phyloP scores from a whole-genome alignment of 2,888 invertebrate species.

The Schrankia costaestrigalis region DNA sequence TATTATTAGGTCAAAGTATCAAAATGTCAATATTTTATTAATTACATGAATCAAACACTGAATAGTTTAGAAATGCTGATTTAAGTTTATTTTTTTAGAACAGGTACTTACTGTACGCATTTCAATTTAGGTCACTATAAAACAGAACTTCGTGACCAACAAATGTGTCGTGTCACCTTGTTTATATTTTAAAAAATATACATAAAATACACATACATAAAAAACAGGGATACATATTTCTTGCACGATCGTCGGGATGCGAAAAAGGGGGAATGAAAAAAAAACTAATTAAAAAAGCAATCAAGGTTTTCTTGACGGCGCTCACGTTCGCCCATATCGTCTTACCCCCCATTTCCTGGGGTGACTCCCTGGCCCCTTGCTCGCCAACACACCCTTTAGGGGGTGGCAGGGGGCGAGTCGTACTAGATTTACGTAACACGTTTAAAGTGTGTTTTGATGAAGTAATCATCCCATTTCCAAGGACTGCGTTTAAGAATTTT shows the following conservation, averaged over 20 bases:
- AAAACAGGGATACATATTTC: slow-evolving; percentile 72
- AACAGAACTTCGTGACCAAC: too few relatives aligned
- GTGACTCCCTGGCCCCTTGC: slow-evolving; percentile 39
- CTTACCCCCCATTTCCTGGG: slow-evolving; percentile 74
- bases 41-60: too few relatives aligned
- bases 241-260: slow-evolving; percentile 70
- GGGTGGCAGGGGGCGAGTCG: slow-evolving; percentile 61
- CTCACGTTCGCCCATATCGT: slow-evolving; percentile 81
- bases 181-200: slow-evolving; percentile 30
- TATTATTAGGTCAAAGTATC: too few relatives aligned
- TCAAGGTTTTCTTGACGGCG: slow-evolving; percentile 81
- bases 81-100: too few relatives aligned
- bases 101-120: too few relatives aligned
- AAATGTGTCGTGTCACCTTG: too few relatives aligned
- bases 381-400: slow-evolving; percentile 62
- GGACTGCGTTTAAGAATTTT: slow-evolving; percentile 79
- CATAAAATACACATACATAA: slow-evolving; percentile 51
- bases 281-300: slow-evolving; percentile 81
- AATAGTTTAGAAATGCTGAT: too few relatives aligned
- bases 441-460: slow-evolving; percentile 82
- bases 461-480: slow-evolving; percentile 80
- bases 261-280: slow-evolving; percentile 77
- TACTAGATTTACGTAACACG: slow-evolving; percentile 81
- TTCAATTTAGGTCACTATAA: too few relatives aligned
- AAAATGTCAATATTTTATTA: too few relatives aligned